Base-by-base conservation (phyloP, 1,140 invertebrate genomes). In the Hormaphis cornu region DNA sequence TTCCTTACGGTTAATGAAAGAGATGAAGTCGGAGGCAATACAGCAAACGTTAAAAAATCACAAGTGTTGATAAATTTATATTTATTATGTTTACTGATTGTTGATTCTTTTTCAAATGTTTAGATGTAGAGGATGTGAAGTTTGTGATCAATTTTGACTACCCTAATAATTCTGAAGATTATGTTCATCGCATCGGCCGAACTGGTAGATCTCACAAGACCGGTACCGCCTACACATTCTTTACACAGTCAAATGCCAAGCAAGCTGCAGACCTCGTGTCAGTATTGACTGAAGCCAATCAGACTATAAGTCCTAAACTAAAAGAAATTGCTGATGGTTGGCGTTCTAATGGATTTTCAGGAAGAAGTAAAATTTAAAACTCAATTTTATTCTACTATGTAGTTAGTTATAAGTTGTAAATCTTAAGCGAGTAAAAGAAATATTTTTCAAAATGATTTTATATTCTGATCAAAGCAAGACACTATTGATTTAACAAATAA, bases 121-220 rank as follows among this genome's bases (percentile, higher is more conserved):
- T 72, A 84, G 79, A 83, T 82, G 96, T 99, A 8, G 93, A 97
- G 78, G 97, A 99, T 80, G 93, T 99, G 33, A 97, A 97, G 78
- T 98, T 92, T 82, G 97, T 99, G 7, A 93, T 99, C 59, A 99
- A 99, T 78, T 98, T 89, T 78, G 97, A 99, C 82, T 99, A 98
- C 80, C 97, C 97, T 0, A 95, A 94, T 76, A 93, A 91, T 66
- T 95, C 93, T 33, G 97, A 99, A 80, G 97, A 99, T 81, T 99
- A 99, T 80, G 93, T 99, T 72, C 97, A 99, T 79, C 85, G 97
- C 75, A 99, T 99, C 81, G 97, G 96, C 74, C 86, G 93, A 73
- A 96, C 93, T 33, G 95, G 92, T 30, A 86, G 97, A 69, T 93
- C 90, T 26, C 44, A 54, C 37, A 91, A 93, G 75, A 88, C 89